phyloP scores from a whole-genome alignment of 2,113 vertebrate species.

The Notiomystis cincta region DNA sequence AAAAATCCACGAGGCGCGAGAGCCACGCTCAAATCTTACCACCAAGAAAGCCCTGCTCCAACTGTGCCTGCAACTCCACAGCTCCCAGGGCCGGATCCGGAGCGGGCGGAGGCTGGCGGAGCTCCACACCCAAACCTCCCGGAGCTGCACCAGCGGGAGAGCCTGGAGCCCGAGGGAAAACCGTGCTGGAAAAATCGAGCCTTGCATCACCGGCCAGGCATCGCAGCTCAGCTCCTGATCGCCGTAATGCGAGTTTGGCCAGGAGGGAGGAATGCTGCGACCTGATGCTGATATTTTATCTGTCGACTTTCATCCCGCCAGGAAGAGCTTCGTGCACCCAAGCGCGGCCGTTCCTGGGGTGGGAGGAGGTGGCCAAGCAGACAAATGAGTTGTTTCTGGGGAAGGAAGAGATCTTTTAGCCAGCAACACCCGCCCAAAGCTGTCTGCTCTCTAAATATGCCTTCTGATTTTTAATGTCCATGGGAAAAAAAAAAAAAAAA shows the following conservation, averaged over 20 bases:
- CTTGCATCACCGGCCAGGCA: constrained; percentile 51
- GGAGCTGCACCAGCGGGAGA: background rate
- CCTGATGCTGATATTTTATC: constrained; percentile 37
- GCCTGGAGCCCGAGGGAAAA: constrained; percentile 25
- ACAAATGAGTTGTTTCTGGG: constrained; percentile 44
- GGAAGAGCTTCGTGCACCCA: background rate
- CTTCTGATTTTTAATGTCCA: constrained; percentile 49
- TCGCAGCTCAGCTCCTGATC: background rate
- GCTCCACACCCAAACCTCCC: background rate
- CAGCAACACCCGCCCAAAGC: constrained; percentile 45
- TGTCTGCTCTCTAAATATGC: constrained; percentile 53
- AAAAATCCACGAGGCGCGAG: background rate
- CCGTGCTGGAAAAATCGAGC: constrained; percentile 38
- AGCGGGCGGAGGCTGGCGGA: background rate
- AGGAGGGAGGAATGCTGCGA: background rate
- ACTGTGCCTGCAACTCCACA: background rate
- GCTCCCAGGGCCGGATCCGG: constrained; percentile 2
- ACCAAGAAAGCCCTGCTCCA: background rate
- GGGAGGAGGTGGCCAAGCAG: constrained; percentile 44
- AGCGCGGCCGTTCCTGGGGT: background rate
- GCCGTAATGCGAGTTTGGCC: background rate
- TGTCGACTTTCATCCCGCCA: background rate
- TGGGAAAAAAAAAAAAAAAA: background rate
- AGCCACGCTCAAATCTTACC: constrained; percentile 9
- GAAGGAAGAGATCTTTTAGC: constrained; percentile 53